Conservation (phyloP, 2,888 invertebrate species). For the Carabus problematicus region DNA sequence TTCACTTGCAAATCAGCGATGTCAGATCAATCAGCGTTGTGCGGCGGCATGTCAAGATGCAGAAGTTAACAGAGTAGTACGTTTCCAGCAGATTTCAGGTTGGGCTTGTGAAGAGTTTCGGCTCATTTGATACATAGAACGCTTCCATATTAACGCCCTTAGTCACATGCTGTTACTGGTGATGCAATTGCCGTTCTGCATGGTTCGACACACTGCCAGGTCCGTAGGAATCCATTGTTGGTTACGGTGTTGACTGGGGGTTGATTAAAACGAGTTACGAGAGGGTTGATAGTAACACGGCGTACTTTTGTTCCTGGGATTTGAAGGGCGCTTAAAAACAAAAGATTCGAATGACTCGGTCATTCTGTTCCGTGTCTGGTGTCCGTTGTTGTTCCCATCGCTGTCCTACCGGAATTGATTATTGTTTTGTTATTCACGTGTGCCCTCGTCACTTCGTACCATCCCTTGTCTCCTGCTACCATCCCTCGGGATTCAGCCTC, state of each 20-base stretch:
- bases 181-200: too few species aligned
- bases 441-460: constrained; percentile 44
- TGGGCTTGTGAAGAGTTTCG: constrained; percentile 15
- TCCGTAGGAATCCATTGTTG: constrained; percentile 9
- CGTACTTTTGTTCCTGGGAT: constrained; percentile 53
- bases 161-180: background rate
- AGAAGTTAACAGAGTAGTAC: constrained; percentile 3
- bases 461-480: constrained; percentile 26
- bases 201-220: background rate
- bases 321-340: constrained; percentile 57
- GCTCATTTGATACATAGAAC: constrained; percentile 14
- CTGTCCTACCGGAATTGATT: constrained; percentile 57
- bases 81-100: constrained; percentile 11
- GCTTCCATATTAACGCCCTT: constrained; percentile 14
- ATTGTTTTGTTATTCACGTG: constrained; percentile 58
- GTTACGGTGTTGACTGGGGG: constrained; percentile 46
- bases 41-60: constrained; percentile 48
- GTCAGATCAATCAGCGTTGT: constrained; percentile 56
- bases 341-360: constrained; percentile 57
- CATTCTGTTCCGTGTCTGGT: constrained; percentile 52
- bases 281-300: constrained; percentile 48
- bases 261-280: constrained; percentile 55
- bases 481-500: constrained; percentile 46
- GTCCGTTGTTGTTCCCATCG: constrained; percentile 45
- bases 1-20: constrained; percentile 59